phyloP scores from a whole-genome alignment of 1,140 invertebrate genomes.

The Drosophila simulans region DNA sequence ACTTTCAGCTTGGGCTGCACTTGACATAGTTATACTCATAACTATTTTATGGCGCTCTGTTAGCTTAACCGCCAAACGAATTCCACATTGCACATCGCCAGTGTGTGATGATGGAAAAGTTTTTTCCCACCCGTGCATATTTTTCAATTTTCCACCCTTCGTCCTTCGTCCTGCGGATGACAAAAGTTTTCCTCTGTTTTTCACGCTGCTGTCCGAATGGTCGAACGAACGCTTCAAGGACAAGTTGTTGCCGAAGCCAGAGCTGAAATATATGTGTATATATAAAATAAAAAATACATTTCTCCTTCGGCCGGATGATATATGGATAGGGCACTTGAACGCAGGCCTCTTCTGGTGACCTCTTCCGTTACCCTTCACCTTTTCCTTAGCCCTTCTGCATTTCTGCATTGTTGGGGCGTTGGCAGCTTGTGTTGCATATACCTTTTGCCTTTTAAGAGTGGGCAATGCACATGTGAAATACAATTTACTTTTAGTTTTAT shows the following conservation, averaged over 20 bases:
- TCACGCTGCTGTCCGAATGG: slow-evolving; percentile 20
- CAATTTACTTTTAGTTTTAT: slow-evolving; percentile 52
- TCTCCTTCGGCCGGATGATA: slow-evolving; percentile 58
- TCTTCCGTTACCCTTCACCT: not conserved
- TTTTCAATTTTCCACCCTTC: slow-evolving; percentile 66
- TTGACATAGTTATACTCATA: slow-evolving; percentile 61
- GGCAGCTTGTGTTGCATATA: slow-evolving; percentile 27
- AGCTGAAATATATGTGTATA: slow-evolving; percentile 31
- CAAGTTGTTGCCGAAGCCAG: slow-evolving; percentile 36
- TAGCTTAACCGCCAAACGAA: slow-evolving; percentile 52
- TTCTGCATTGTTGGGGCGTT: slow-evolving; percentile 49
- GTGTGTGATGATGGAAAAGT: slow-evolving; percentile 64
- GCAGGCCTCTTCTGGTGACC: slow-evolving; percentile 21
- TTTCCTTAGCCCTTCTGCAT: not conserved
- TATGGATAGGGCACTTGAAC: slow-evolving; percentile 48
- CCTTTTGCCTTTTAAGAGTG: slow-evolving; percentile 37
- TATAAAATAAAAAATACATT: slow-evolving; percentile 53
- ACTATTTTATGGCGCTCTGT: slow-evolving; percentile 32
- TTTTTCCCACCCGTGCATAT: slow-evolving; percentile 66
- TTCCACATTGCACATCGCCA: slow-evolving; percentile 45
- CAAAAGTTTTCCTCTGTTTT: slow-evolving; percentile 65
- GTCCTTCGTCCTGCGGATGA: slow-evolving; percentile 26
- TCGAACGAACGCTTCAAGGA: slow-evolving; percentile 37
- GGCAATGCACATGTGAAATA: slow-evolving; percentile 37
- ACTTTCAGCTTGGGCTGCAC: slow-evolving; percentile 42